A percentile compares a stretch with the other conserved stretches of the same genome.
Evolutionary conservation across 2,888 invertebrate species (phyloP).

Genomic region (Hymenopus coronatus): DNA sequence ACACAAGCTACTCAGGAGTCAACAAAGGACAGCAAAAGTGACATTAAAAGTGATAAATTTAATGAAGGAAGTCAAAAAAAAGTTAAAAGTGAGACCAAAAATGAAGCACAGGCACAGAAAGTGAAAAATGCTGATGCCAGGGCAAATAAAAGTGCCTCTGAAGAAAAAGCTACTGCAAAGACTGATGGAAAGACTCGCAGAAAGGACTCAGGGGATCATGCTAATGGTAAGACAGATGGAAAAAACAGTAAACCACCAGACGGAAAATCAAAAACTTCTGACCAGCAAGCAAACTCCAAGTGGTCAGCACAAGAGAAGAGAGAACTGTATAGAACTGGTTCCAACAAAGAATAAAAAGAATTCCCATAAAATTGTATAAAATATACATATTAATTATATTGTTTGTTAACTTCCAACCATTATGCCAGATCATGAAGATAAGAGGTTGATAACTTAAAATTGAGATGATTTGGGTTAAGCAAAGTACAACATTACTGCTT

Average conservation of each 20-base stretch:
- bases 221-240: not conserved
- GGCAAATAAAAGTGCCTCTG: not conserved
- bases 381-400: not conserved
- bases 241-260: not conserved
- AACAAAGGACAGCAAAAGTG: not conserved
- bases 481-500: not conserved
- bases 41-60: not conserved
- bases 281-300: not conserved
- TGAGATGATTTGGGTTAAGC: not conserved
- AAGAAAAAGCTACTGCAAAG: not conserved
- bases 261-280: not conserved
- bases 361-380: too few species aligned
- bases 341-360: not conserved
- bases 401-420: not conserved
- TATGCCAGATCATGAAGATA: not conserved
- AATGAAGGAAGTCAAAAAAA: not conserved
- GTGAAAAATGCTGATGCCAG: not conserved
- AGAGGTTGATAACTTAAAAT: not conserved
- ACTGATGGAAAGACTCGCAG: not conserved
- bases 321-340: not conserved
- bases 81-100: not conserved
- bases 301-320: slow-evolving; percentile 17
- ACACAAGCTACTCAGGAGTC: not conserved
- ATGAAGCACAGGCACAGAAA: not conserved
- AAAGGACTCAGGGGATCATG: not conserved